Conservation (phyloP, 35 echinoderm and acorn worm genomes). For the Acanthaster planci region DNA sequence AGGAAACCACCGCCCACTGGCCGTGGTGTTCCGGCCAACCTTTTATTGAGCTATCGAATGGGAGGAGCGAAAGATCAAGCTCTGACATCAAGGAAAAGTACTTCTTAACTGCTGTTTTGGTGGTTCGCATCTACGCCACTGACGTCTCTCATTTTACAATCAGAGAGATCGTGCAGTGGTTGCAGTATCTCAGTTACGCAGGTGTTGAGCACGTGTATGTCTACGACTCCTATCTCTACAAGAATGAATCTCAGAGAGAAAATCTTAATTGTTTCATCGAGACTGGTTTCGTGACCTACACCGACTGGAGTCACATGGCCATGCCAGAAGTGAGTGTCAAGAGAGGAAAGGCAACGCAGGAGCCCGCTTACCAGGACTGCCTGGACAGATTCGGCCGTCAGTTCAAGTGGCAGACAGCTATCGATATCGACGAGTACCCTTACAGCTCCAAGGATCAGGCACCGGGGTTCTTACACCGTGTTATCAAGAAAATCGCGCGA, state of each 20-base stretch:
- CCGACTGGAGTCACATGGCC: conserved; percentile 2
- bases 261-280: not conserved
- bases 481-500: not conserved
- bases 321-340: not conserved
- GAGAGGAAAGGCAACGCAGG: not conserved
- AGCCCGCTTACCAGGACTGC: not conserved
- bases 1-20: no score
- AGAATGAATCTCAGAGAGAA: conserved; percentile 14
- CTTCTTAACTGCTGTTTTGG: conserved; percentile 22
- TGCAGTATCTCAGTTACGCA: no score
- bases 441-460: not conserved
- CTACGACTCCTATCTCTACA: conserved; percentile 4
- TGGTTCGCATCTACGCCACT: conserved; percentile 1
- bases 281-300: not conserved
- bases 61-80: no score
- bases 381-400: not conserved
- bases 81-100: not conserved
- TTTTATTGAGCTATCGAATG: no score
- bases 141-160: not conserved
- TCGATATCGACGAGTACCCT: no score
- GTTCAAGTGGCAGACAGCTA: conserved; percentile 11
- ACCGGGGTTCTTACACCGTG: not conserved
- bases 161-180: not conserved
- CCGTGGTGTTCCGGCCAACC: no score
- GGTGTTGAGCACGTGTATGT: no score